Evolutionary conservation across 2,797 vertebrate species (phyloP).

Genomic region (Muscicapa comitata): DNA sequence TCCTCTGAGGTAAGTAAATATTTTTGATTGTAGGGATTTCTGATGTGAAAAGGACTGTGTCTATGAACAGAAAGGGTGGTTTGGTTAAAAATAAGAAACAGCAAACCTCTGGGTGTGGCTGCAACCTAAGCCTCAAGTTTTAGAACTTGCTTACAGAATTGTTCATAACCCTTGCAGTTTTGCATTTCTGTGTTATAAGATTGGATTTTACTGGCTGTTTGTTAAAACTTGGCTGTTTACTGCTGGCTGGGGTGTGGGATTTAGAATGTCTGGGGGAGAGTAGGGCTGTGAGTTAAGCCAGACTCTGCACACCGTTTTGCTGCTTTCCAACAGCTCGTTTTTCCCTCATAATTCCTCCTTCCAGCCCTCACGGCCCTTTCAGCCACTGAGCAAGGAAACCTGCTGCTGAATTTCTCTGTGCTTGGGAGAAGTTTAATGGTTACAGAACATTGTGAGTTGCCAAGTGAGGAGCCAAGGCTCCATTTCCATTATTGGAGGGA

Average conservation of each 20-base stretch:
- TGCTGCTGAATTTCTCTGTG: not conserved
- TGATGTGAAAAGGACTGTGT: not conserved
- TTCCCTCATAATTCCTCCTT: not conserved
- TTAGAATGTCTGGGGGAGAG: no score
- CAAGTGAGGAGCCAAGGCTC: not conserved
- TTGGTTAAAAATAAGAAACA: not conserved
- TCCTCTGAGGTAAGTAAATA: not conserved
- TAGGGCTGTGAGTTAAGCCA: not conserved
- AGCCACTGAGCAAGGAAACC: not conserved
- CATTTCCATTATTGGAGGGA: not conserved
- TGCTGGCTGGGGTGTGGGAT: fast-evolving
- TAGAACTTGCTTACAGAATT: fast-evolving
- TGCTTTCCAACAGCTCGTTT: not conserved
- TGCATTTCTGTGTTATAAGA: not conserved
- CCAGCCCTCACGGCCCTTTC: not conserved
- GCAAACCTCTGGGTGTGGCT: not conserved
- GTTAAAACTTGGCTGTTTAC: not conserved
- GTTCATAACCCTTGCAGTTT: not conserved
- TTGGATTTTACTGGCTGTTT: not conserved
- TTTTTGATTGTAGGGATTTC: not conserved
- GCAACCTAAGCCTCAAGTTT: not conserved
- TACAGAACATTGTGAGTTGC: not conserved
- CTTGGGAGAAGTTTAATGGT: not conserved
- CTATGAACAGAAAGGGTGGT: no score
- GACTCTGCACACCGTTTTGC: no score